Evolutionary conservation across 2,113 vertebrate genomes (phyloP).

Genomic region (Pogonocichla stellata): DNA sequence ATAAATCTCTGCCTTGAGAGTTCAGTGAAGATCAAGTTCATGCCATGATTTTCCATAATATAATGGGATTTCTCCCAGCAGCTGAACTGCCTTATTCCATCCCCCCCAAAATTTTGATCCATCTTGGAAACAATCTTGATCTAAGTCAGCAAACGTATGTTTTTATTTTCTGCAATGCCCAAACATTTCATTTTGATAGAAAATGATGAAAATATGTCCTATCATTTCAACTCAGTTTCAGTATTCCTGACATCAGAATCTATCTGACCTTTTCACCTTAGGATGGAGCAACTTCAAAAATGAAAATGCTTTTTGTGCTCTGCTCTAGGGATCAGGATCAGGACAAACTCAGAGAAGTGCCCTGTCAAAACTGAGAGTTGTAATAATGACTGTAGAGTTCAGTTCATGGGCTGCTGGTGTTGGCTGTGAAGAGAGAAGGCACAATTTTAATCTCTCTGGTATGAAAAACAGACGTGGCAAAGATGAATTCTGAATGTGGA

Average conservation of each 20-base stretch:
- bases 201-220: slow-evolving; percentile 3
- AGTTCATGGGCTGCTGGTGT: background rate
- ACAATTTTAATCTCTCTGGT: background rate
- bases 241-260: background rate
- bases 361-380: background rate
- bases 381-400: background rate
- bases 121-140: background rate
- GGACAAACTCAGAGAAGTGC: background rate
- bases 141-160: slow-evolving; percentile 10
- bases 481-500: background rate
- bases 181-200: slow-evolving; percentile 30
- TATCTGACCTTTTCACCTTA: slow-evolving; percentile 14
- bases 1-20: background rate
- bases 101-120: background rate
- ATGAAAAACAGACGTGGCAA: background rate
- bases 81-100: background rate
- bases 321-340: background rate
- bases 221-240: slow-evolving; percentile 19
- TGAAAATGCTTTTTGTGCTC: background rate
- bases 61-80: background rate
- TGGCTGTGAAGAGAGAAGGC: background rate
- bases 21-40: background rate
- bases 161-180: slow-evolving; percentile 1
- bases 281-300: background rate
- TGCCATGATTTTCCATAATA: background rate